Evolutionary conservation across 2,113 vertebrate species (phyloP), one percentile per base, ranked within the genome.

Genomic region (Rostratula benghalensis): DNA sequence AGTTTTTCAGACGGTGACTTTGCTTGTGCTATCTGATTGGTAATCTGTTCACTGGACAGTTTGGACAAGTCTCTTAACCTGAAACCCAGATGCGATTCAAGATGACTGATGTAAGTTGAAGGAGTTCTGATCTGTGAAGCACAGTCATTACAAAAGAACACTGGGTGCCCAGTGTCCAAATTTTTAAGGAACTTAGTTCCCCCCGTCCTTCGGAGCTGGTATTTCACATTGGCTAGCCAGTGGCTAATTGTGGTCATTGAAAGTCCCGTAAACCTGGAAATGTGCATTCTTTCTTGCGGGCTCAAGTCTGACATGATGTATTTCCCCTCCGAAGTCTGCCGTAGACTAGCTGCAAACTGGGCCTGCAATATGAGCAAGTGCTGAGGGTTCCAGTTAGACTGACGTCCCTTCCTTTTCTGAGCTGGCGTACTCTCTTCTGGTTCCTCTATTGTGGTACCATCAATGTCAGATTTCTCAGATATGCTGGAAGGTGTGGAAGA

Each of bases 221-320:
- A 99, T 97, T 99, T 99, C 95, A 99, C 99, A 87, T 99, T 99
- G 95, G 99, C 99, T 96, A 99, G 97, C 99, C 99, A 99, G 97
- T 99, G 99, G 98, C 99, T 99, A 98, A 99, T 99, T 63, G 99
- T 99, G 92, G 99, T 99, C 99, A 99, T 99, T 10, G 99, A 99
- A 70, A 99, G 99, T 76, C 99, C 99, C 4, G 99, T 99, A 97
- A 99, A 99, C 89, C 99, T 98, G 33, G 99, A 99, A 98, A 99
- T 99, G 97, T 99, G 99, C 99, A 99, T 99, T 91, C 99, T 98
- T 95, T 99, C 99, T 98, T 99, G 99, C 41, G 99, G 99, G 98
- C 99, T 99, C 97, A 99, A 98, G 98, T 99, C 99, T 3, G 99
- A 99, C 99, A 99, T 99, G 95, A 99, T 98, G 96, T 99, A 99